phyloP scores from a whole-genome alignment of 2,797 vertebrate species.

The Eidolon dupreanum region DNA sequence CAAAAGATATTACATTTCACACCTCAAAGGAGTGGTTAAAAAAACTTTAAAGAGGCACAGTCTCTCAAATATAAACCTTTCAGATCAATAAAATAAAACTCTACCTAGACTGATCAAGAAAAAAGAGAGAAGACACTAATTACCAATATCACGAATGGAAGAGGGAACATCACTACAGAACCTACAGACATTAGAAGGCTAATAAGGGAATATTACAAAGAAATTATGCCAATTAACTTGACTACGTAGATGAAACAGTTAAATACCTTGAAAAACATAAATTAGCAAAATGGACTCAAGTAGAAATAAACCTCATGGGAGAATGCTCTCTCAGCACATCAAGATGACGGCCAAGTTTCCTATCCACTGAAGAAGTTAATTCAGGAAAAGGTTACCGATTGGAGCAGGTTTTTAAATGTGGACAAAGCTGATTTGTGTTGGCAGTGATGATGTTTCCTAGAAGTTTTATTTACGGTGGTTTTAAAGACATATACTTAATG shows the following conservation, averaged over 20 bases:
- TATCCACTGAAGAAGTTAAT: too few relatives aligned
- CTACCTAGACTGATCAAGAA: not conserved
- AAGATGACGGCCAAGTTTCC: not conserved
- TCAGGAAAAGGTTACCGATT: not conserved
- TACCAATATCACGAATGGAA: not conserved
- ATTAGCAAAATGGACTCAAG: not conserved
- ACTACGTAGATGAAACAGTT: not conserved
- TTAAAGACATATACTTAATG: not conserved
- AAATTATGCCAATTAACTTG: not conserved
- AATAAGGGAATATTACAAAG: not conserved
- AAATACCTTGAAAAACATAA: not conserved
- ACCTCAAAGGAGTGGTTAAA: not conserved
- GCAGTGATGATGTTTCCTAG: not conserved
- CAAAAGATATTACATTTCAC: not conserved
- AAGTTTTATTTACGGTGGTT: not conserved
- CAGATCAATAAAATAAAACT: not conserved
- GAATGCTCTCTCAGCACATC: not conserved
- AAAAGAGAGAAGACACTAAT: not conserved
- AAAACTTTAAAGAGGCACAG: not conserved
- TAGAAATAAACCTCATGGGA: not conserved
- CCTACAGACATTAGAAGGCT: not conserved
- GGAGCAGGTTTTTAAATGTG: not conserved
- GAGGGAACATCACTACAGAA: not conserved
- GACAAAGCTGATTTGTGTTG: not conserved
- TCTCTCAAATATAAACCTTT: not conserved